Evolutionary conservation across 2,888 invertebrate genomes (phyloP), one percentile per base, ranked within the genome.

Genomic region (Micropterix aruncella): DNA sequence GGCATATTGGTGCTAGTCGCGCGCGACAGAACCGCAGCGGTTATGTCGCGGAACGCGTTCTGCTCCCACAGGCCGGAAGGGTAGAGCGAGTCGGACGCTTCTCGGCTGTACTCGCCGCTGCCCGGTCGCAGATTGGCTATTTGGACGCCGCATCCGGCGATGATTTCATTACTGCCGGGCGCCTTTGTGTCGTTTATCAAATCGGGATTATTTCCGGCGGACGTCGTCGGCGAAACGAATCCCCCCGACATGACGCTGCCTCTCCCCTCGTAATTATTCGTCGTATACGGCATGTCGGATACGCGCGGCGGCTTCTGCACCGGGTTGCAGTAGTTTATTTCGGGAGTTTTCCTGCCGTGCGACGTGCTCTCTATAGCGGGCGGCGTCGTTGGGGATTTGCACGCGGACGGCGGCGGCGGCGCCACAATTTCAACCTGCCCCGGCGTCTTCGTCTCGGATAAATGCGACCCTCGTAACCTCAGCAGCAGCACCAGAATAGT

Each of bases 171-270:
- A 47, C 70, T 71, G 48, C 77, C 80, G 47, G 77, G 75, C 41
- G 79, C 74, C 59, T 80, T 75, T 3, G 88, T 87, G 57, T 89
- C 89, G 56, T 86, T 85, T 56, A 90, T 89, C 50, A 90, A 70
- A 61, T 89, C 89, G 2, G 89, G 89, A 61, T 89, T 87, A 55
- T 89, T 88, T 54, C 78, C 75, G 50, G 80, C 78, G 51, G 82
- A 77, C 37, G 80, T 79, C 37, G 83, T 79, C 19, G 84, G 83
- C 18, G 85, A 85, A 53, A 80, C 83, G 49, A 79, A 77, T 1
- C 80, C 74, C 50, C 77, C 74, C 19, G 79, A 75, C 45, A 80
- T 68, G 46, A 78, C 70, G 53, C 76, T 77, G 41, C 80, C 81
- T 51, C 75, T 74, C 45, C 79, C 80, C 57, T 81, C 81, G 53